Evolutionary conservation across 2,113 vertebrate species (phyloP), one percentile per base, ranked within the genome.

Genomic region (Eupsittula cactorum): DNA sequence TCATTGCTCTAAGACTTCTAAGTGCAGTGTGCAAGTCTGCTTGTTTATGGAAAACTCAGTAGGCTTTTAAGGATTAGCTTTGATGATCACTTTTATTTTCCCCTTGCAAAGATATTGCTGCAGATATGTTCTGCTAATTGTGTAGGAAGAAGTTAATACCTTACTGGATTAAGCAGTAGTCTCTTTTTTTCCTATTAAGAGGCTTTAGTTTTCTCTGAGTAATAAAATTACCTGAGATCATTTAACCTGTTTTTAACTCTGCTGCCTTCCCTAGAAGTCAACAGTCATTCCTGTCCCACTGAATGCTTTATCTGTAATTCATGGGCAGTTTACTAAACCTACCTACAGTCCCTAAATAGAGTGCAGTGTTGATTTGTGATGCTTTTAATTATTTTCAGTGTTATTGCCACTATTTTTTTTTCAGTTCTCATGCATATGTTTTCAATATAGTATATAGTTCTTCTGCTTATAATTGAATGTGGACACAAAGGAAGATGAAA

Each of bases 21-120:
- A 76, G 75, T 25, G 35, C 37, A 41, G 31, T 49, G 28, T 57
- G 21, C 41, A 68, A 75, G 28, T 42, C 65, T 93, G 35, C 52
- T 70, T 89, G 55, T 60, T 85, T 64, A 28, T 90, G 82, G 87
- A 79, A 90, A 79, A 62, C 47, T 19, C 47, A 31, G 39, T 35
- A 82, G 44, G 35, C 49, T 93, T 84, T 76, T 79, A 89, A 91
- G 62, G 65, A 87, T 85, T 92, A 84, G 47, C 81, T 93, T 91
- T 79, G 73, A 71, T 81, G 65, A 87, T 75, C 3, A 16, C 69
- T 95, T 82, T 63, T 39, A 60, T 92, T 92, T 89, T 64, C 65
- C 41, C 13, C 57, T 49, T 42, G 59, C 62, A 89, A 84, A 92
- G 84, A 52, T 87, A 69, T 65, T 95, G 71, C 70, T 86, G 41